These are phyloP conservation scores for Neoascia interrupta DNA, from an alignment of 2,888 invertebrate species.

Conservation along the genomic window DNA sequence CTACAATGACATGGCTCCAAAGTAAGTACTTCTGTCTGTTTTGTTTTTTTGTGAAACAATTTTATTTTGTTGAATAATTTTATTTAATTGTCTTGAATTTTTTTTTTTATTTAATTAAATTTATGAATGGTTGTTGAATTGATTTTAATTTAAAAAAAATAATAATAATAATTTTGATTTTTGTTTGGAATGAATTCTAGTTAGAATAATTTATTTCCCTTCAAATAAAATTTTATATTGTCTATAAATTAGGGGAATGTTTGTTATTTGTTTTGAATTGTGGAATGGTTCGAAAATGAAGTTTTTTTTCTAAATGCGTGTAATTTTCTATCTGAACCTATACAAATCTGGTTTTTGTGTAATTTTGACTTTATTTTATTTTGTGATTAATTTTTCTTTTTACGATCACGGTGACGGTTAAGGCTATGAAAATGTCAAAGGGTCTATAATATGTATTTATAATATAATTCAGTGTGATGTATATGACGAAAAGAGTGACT, in stretches of 20 bases:
- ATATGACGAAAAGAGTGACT: too few relatives aligned
- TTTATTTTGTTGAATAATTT: constrained; percentile 18
- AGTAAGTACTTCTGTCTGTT: constrained; percentile 83
- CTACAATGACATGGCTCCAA: constrained; percentile 92
- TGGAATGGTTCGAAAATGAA: constrained; percentile 60
- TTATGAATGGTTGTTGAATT: too few relatives aligned
- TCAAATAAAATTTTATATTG: not conserved
- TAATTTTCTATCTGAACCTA: constrained; percentile 7
- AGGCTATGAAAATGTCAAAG: constrained; percentile 64
- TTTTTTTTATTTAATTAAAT: constrained; percentile 31
- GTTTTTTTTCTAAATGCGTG: constrained; percentile 26
- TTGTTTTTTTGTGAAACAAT: constrained; percentile 1
- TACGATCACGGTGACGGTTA: constrained; percentile 34
- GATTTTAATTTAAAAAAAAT: constrained; percentile 30
- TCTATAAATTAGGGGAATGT: constrained; percentile 15
- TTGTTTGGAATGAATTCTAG: constrained; percentile 63
- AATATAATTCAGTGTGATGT: too few relatives aligned
- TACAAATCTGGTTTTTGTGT: constrained; percentile 2
- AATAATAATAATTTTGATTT: constrained; percentile 25
- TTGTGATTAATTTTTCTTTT: constrained; percentile 3
- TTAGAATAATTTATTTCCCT: constrained; percentile 6
- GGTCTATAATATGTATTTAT: too few relatives aligned
- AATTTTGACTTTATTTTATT: constrained; percentile 7
- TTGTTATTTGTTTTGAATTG: constrained; percentile 61
- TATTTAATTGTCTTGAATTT: not conserved